phyloP scores from a whole-genome alignment of 2,888 invertebrate species.

The Tetramorium bicarinatum region DNA sequence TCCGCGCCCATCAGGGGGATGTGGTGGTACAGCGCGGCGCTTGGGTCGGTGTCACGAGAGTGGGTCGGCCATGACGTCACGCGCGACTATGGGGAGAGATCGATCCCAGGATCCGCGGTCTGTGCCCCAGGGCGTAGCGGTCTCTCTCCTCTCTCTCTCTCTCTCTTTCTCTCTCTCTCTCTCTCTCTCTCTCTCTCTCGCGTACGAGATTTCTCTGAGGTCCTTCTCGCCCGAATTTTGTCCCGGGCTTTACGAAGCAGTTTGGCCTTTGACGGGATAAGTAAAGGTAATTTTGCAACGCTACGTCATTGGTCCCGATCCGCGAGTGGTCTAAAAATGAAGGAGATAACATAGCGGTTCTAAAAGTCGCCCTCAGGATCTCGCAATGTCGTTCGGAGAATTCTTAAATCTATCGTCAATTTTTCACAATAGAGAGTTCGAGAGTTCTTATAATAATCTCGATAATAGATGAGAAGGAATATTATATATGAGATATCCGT shows the following conservation, averaged over 20 bases:
- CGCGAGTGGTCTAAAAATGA: neutral
- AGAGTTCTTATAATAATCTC: neutral
- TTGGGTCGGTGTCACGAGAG: constrained; percentile 74
- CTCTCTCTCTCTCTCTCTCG: neutral
- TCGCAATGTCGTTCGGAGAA: neutral
- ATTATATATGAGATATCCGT: neutral
- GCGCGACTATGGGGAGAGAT: constrained; percentile 73
- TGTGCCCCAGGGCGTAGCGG: constrained; percentile 73
- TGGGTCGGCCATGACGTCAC: constrained; percentile 76
- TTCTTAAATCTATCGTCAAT: neutral
- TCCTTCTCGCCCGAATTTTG: constrained; percentile 33
- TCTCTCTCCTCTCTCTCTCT: constrained; percentile 32
- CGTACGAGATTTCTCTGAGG: constrained; percentile 43
- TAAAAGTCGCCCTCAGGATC: neutral
- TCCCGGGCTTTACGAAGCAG: constrained; percentile 9
- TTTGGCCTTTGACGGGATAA: constrained; percentile 39
- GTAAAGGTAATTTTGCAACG: constrained; percentile 40
- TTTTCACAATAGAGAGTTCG: neutral
- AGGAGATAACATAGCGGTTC: neutral
- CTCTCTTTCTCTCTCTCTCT: neutral
- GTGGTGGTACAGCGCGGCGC: constrained; percentile 56
- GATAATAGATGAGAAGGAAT: neutral
- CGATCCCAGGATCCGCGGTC: constrained; percentile 78
- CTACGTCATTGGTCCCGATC: constrained; percentile 12
- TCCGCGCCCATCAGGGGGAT: constrained; percentile 58